Evolutionary conservation across 2,888 invertebrate genomes (phyloP), one percentile per base, ranked within the genome.

Genomic region (Oscheius myriophilus): DNA sequence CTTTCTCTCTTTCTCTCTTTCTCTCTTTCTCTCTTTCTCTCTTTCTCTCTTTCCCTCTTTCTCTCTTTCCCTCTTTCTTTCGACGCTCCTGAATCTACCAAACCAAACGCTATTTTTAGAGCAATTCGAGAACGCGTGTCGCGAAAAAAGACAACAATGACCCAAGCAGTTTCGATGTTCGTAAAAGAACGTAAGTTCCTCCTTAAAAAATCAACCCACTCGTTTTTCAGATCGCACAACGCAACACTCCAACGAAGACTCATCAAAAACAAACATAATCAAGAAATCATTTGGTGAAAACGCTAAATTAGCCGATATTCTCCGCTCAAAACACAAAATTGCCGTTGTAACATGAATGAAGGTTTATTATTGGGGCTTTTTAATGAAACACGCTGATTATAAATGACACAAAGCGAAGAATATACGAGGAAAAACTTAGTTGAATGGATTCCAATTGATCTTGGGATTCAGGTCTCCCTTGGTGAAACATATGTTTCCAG

Each of bases 111-210:
- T 33, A 26, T 53, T 70, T 65, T 7, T 66, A 73, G 73, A 69
- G 71, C 73, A 14, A 70, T 73, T 11, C 66, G 73, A 16, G 71
- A 73, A 12, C 62, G 71, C 9, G 65, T 73, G 25, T 59, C n/a
- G 14, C n/a, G 46, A 39, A 61, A 61, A 49, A 61, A 61, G 33
- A 21, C 46, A 3, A 46, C 12, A 18, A 26, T 61, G 11, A 33
- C 61, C 2, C 46, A 21, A 12, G 49, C 61, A n/a, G 61, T 26
- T 12, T 61, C 61, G 12, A 49, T 61, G 12, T 61, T 61, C 21
- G 49, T 39, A 2, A 61, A 16, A 46, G 43, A 18, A n/a, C 33
- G 33, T 33, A 33, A 33, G 33, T 33, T 33, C 33, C 4, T 6
- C 3, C 9, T 6, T 6, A 3, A 33, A 33, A 33, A 33, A 3